These are phyloP conservation scores for Quadroppia sp. DNA, from an alignment of 2,888 invertebrate genomes.

Conservation along the genomic window DNA sequence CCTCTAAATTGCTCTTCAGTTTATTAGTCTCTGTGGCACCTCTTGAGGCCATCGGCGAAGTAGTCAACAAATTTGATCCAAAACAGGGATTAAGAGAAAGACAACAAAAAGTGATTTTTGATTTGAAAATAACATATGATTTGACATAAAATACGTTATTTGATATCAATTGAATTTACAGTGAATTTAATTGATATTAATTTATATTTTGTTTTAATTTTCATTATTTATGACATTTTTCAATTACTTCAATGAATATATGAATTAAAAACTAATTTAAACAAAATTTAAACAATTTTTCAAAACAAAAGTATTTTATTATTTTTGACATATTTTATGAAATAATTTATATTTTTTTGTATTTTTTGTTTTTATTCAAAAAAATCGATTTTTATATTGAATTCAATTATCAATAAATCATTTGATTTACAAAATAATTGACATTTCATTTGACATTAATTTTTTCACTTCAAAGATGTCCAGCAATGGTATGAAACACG, in stretches of 20 bases:
- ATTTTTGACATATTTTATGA: background rate
- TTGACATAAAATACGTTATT: no score
- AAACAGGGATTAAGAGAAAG: no score
- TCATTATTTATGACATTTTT: no score
- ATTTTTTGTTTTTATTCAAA: background rate
- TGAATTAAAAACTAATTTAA: background rate
- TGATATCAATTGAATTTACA: no score
- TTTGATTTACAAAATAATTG: no score
- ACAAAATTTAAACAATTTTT: background rate
- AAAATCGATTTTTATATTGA: background rate
- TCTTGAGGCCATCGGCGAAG: conserved; percentile 52
- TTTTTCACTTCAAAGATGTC: no score
- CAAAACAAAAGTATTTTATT: background rate
- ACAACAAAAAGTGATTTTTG: no score
- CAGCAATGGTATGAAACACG: no score
- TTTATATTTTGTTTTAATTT: no score
- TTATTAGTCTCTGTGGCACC: conserved; percentile 63
- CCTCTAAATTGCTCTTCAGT: conserved; percentile 63
- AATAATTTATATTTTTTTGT: background rate
- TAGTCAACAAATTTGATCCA: background rate
- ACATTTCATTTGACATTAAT: no score
- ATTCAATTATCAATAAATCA: background rate
- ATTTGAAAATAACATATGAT: no score
- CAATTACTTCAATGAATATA: background rate
- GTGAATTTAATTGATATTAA: no score